Percentiles rank a stretch among this genome's conserved stretches.
These are phyloP conservation scores for Temnopleurus reevesii DNA, from an alignment of 53 echinoderm and acorn worm species.

Conservation along the genomic window DNA sequence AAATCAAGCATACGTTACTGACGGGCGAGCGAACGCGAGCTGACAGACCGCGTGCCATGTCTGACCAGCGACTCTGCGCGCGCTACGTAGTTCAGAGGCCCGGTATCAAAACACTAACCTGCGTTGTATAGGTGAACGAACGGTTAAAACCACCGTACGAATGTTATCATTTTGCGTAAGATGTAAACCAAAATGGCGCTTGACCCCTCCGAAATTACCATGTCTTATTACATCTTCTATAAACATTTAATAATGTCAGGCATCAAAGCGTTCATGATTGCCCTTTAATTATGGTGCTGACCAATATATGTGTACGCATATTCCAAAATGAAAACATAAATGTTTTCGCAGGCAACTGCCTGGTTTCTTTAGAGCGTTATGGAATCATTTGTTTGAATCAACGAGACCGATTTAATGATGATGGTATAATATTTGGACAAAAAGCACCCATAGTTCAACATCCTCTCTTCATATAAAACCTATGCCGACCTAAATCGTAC, in stretches of 20 bases:
- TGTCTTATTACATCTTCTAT: not conserved
- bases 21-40: slow-evolving; percentile 20
- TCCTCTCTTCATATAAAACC: too few relatives aligned
- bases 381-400: too few relatives aligned
- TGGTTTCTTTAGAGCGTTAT: not conserved
- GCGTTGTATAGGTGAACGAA: slow-evolving; percentile 10
- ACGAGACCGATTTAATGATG: too few relatives aligned
- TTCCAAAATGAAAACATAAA: slow-evolving; percentile 13
- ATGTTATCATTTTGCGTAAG: not conserved
- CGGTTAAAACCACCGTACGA: not conserved
- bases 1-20: slow-evolving; percentile 27
- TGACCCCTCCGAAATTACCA: not conserved
- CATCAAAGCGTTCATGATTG: slow-evolving; percentile 16
- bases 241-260: slow-evolving; percentile 20
- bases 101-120: not conserved
- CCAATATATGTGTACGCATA: not conserved
- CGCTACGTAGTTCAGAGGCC: not conserved
- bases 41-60: not conserved
- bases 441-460: too few relatives aligned
- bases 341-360: slow-evolving; percentile 9
- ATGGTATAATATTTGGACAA: too few relatives aligned
- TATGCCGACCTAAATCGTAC: too few relatives aligned
- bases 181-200: not conserved
- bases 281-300: slow-evolving; percentile 17
- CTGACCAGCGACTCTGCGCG: slow-evolving; percentile 19